Evolutionary conservation across 2,888 invertebrate genomes (phyloP).

Genomic region (Rhingia campestris): DNA sequence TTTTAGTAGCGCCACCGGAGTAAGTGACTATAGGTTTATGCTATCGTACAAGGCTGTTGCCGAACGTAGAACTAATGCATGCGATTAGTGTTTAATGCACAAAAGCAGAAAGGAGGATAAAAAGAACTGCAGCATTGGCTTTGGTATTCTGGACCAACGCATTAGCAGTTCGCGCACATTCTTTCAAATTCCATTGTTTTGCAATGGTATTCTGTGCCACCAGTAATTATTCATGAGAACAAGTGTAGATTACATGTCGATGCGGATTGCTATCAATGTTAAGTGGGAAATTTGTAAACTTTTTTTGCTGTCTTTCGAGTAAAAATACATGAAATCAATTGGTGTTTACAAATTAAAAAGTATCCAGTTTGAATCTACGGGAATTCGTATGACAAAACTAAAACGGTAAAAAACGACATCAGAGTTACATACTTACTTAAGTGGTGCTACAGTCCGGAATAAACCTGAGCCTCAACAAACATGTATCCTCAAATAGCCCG

Average conservation of each 20-base stretch:
- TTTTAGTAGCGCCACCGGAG: conserved; percentile 39
- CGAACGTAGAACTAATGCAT: conserved; percentile 61
- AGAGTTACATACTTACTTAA: no score
- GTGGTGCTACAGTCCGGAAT: no score
- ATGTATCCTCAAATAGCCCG: no score
- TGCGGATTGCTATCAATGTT: not conserved
- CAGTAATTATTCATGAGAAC: conserved; percentile 42
- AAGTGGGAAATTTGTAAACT: not conserved
- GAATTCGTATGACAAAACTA: no score
- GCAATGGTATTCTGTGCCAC: not conserved
- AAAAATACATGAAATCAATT: not conserved
- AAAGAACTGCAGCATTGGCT: conserved; percentile 16
- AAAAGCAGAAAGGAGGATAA: conserved; percentile 28
- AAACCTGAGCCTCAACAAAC: no score
- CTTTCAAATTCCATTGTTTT: conserved; percentile 13
- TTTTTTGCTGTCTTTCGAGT: not conserved
- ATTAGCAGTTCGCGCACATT: conserved; percentile 37
- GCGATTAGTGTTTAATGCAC: conserved; percentile 67
- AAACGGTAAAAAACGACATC: no score
- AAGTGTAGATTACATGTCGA: conserved; percentile 15
- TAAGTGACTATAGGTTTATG: conserved; percentile 19
- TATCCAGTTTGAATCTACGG: no score
- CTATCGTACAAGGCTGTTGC: conserved; percentile 33
- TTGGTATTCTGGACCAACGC: conserved; percentile 7
- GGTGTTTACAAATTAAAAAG: no score